Base-by-base conservation (phyloP, 2,888 invertebrate species). In the Oscheius sp. region DNA sequence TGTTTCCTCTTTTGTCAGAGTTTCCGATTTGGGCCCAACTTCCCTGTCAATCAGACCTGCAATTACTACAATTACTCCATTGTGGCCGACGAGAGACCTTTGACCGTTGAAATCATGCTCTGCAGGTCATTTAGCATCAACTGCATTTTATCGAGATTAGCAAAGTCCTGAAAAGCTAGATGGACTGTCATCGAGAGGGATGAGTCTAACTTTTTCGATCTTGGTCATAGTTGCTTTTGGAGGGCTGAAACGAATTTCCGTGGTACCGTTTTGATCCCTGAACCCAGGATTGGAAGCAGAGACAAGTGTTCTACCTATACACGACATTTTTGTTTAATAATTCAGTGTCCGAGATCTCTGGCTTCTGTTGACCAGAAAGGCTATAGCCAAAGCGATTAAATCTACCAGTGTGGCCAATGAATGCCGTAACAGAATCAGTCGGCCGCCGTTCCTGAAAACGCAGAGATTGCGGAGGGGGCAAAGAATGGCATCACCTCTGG, bases 221-320 rank as follows among this genome's bases (percentile, higher is more conserved):
- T 27, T 21, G 18, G 25, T 29, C n/a, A 7, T 27, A 25, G 23
- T 35, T 49, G 55, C 21, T 52, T 18, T 27, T 12, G 59, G 23
- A n/a, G 74, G 76, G 41, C 74, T 76, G 35, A 76, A 35, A 5
- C 76, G 72, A 18, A 76, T 76, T 66, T 74, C 76, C 23, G 70
- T 66, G 12, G 66, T 66, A 2, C 25, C 2, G 27, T 66, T 66
- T n/a, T 49, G 35, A 18, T 52, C 49, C 21, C 66, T 66, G 49
- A 52, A 66, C 25, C n/a, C 13, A n/a, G 23, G 12, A 49, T 25
- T 49, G 6, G 49, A 18, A 16, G 16, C 13, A 49, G 13, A 21
- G 49, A 35, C 35, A 35, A 7, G 13, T 5, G 21, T 5, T 49
- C 49, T 49, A 49, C 66, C 66, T 25, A 35, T 52, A 66, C 25